phyloP scores from a whole-genome alignment of 2,113 vertebrate genomes.

The Terrapene triunguis region DNA sequence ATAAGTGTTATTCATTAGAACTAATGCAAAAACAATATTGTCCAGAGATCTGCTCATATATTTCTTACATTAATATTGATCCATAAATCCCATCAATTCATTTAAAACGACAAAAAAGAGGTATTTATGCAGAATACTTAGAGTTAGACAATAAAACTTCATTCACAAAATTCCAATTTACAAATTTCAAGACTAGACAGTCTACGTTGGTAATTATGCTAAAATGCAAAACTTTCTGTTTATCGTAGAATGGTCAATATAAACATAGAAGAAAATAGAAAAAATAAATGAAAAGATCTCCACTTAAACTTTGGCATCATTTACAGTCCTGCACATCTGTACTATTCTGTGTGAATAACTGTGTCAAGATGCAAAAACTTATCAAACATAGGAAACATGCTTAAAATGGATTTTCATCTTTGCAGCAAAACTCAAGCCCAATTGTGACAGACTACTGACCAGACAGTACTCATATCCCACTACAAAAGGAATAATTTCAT shows the following conservation, averaged over 20 bases:
- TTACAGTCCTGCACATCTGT: not conserved
- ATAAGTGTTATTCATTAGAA: slow-evolving; percentile 13
- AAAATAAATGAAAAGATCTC: slow-evolving; percentile 53
- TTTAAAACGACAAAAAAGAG: slow-evolving; percentile 4
- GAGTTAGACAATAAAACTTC: not conserved
- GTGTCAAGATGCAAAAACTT: not conserved
- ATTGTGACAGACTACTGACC: not conserved
- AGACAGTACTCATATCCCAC: not conserved
- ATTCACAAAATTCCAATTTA: slow-evolving; percentile 33
- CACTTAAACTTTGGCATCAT: slow-evolving; percentile 48
- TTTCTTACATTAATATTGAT: not conserved
- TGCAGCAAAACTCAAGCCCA: not conserved
- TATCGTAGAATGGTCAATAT: slow-evolving; percentile 43
- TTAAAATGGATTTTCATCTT: slow-evolving; percentile 12
- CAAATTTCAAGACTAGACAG: slow-evolving; percentile 44
- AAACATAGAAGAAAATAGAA: slow-evolving; percentile 64
- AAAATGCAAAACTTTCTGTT: slow-evolving; percentile 47
- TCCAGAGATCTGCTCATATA: not conserved
- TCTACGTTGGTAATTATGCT: slow-evolving; percentile 42
- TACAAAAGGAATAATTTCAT: not conserved
- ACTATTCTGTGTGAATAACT: slow-evolving; percentile 9
- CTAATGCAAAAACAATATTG: slow-evolving; percentile 19
- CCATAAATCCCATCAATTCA: slow-evolving; percentile 4
- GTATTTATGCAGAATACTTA: not conserved
- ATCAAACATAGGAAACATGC: not conserved